phyloP scores from a whole-genome alignment of 1,140 invertebrate species.

The Pristionchus pacificus region DNA sequence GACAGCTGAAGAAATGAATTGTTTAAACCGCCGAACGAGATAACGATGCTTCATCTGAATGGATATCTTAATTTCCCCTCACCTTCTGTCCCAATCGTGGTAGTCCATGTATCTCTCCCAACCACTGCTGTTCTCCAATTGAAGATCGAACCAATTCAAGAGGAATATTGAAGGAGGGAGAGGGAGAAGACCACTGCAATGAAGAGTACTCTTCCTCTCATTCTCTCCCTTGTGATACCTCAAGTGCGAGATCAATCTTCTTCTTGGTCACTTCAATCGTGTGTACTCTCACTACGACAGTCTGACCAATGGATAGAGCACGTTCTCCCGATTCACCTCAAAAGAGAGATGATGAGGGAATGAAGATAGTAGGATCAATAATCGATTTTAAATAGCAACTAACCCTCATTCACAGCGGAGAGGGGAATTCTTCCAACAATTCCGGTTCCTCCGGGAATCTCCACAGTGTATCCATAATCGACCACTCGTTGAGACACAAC shows the following conservation, averaged over 20 bases:
- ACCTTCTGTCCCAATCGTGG: not conserved
- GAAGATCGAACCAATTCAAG: not conserved
- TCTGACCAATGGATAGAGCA: too few species aligned
- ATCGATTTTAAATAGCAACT: too few species aligned
- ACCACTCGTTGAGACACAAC: conserved; percentile 8
- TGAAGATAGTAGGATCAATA: too few species aligned
- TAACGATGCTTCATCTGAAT: not conserved
- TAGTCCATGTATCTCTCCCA: not conserved
- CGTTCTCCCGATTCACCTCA: too few species aligned
- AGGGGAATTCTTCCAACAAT: conserved; percentile 17
- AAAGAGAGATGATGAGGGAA: too few species aligned
- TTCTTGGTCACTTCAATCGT: conserved; percentile 8
- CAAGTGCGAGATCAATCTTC: conserved; percentile 14
- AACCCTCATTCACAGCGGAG: too few species aligned
- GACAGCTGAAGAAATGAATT: not conserved
- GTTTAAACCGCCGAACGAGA: not conserved
- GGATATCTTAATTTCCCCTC: too few species aligned
- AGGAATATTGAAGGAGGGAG: not conserved
- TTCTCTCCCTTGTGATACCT: conserved; percentile 11
- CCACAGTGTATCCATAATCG: conserved; percentile 8
- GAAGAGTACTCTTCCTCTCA: too few species aligned
- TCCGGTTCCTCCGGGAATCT: conserved; percentile 11
- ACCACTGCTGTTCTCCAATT: not conserved
- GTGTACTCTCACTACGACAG: conserved; percentile 4
- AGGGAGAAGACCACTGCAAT: not conserved